Percentiles rank a stretch among this genome's conserved stretches.
Evolutionary conservation across 2,797 vertebrate genomes (phyloP).

Genomic region (Gambusia yucatana): DNA sequence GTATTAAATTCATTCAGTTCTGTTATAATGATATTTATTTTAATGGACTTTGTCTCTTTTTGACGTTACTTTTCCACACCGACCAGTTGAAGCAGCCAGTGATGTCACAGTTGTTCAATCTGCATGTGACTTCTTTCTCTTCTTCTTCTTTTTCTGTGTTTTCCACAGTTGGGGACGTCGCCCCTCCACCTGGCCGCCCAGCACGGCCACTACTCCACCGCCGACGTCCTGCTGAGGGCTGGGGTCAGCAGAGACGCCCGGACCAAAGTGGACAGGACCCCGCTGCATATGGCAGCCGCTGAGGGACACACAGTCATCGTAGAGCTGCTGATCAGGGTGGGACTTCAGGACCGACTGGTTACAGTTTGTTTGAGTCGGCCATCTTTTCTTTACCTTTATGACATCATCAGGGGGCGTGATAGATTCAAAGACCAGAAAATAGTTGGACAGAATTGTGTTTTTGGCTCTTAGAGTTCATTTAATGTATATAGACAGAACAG

Average conservation of each 20-base stretch:
- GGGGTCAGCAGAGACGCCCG: constrained; percentile 93
- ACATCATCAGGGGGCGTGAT: neutral
- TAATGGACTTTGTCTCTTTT: neutral
- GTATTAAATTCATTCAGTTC: neutral
- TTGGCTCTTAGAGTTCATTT: neutral
- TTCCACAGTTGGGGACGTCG: constrained; percentile 88
- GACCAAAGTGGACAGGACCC: constrained; percentile 94
- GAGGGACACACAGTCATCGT: constrained; percentile 89
- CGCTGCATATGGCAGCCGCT: constrained; percentile 91
- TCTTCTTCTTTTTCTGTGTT: neutral
- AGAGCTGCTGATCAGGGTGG: constrained; percentile 88
- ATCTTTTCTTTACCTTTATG: neutral
- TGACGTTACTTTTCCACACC: neutral
- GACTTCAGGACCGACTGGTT: neutral
- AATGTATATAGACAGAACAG: neutral
- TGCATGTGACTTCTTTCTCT: neutral
- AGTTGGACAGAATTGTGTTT: neutral
- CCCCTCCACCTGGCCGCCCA: constrained; percentile 93
- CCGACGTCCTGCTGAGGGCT: constrained; percentile 90
- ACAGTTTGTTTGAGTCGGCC: neutral
- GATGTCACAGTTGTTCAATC: neutral
- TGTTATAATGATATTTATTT: neutral
- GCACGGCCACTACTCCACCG: constrained; percentile 91
- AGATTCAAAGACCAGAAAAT: neutral
- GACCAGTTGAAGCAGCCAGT: neutral